These are phyloP conservation scores for Chrysaora quinquecirrha DNA, from an alignment of 30 jellyfish, hydroid and myxozoan genomes.

Conservation along the genomic window DNA sequence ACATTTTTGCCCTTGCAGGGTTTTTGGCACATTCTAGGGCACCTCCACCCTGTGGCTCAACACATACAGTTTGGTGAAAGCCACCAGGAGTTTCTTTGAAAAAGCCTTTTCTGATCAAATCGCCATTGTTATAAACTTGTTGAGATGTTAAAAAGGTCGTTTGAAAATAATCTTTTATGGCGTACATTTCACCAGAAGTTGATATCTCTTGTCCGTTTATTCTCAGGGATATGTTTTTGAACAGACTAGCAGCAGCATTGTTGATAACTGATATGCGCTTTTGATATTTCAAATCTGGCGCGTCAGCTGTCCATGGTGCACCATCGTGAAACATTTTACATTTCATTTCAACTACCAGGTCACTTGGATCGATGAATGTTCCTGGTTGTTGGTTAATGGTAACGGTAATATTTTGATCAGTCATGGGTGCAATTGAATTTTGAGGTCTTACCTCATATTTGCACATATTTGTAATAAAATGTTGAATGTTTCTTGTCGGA, in stretches of 20 bases:
- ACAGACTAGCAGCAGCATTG: background rate
- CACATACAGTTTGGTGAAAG: too few species aligned
- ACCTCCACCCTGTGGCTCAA: too few species aligned
- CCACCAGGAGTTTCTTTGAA: too few species aligned
- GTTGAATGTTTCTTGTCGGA: background rate
- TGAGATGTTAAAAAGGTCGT: background rate
- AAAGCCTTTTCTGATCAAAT: background rate
- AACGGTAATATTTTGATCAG: background rate
- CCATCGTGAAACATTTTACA: background rate
- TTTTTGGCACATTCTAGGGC: too few species aligned
- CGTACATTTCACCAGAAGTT: too few species aligned
- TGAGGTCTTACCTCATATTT: background rate
- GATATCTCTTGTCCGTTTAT: background rate
- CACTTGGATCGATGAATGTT: background rate
- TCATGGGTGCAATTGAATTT: background rate
- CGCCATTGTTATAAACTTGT: background rate
- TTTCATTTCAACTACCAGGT: background rate
- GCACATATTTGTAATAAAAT: background rate
- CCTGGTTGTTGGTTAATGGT: background rate
- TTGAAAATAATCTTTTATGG: background rate
- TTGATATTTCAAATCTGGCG: background rate
- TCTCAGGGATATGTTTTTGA: background rate
- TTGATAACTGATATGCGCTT: background rate
- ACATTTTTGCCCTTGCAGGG: too few species aligned
- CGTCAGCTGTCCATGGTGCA: background rate